Base-by-base conservation (phyloP, 2,113 vertebrate genomes). In the Agapornis roseicollis region DNA sequence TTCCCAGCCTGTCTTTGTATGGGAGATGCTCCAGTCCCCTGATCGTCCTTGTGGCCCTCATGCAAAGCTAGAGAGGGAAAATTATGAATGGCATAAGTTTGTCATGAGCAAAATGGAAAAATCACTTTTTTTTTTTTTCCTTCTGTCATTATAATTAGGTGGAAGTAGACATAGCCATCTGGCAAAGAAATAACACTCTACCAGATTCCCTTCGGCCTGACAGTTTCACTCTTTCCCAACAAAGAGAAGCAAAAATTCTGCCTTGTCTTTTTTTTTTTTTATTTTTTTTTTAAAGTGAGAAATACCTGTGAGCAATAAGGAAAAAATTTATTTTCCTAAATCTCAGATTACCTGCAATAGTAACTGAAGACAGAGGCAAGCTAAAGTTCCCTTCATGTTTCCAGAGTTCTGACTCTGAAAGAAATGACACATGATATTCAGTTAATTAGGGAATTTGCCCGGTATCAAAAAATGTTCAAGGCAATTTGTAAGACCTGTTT, bases 241-340 rank as follows among this genome's bases (percentile, higher is more conserved):
- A 73, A 17, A 50, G 5, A 31, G 31, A 70, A 74, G 17, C 2
- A 31, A 65, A 85, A 85, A 39, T 11, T 56, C 8, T 56, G 55
- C 11, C 2, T 2, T 8, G 4, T 52, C 1, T 19, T 1, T 53
- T 37, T 17, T 9, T 18, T 5, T 31, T 29, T 20, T 46, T 10
- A 44, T 46, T 39, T 12, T 22, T 13, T 46, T 53, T 41, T 49
- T 53, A 9, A 15, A 0, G 9, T 19, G 42, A 25, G 17, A 37
- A 9, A 60, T 70, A 14, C 13, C 33, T n/a, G 11, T 42, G 12
- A 41, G 14, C 4, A 50, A 25, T 41, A 58, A 20, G 7, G 3
- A 31, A 71, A 63, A 71, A 10, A 53, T 17, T 64, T 86, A 3
- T 60, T 77, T 82, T 66, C 20, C 8, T 64, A n/a, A 37, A 44